Base-by-base conservation (phyloP, 2,113 vertebrate species). In the Prunella fulvescens region DNA sequence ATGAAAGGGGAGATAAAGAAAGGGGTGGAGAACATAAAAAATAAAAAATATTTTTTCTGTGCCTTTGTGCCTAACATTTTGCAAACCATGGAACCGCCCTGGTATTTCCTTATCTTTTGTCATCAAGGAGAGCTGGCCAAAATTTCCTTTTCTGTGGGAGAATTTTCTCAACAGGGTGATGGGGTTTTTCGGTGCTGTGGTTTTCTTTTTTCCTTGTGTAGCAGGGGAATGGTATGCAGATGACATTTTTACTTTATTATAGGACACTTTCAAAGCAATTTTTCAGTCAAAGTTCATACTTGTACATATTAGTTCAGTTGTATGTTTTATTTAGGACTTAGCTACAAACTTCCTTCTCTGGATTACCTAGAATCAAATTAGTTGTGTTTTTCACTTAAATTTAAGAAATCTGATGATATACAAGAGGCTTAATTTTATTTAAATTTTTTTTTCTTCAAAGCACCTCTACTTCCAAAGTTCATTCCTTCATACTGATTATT, bases 101-200 rank as follows among this genome's bases (percentile, higher is more conserved):
- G 76, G 76, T 83, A 93, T 81, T 92, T 95, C 64, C 95, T 95
- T 96, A 93, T 96, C 96, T 94, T 50, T 88, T 92, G 72, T 82
- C 82, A 93, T 95, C 92, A 81, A 80, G 91, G 73, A 78, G 44
- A 81, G 86, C 91, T 77, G 64, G 82, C 91, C 80, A 88, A 83
- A 88, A 83, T 73, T 58, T 80, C 60, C 61, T 79, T 72, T 94
- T 81, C 92, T 95, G 80, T 96, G 90, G 91, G 91, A 94, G 93
- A 74, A 51, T 71, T 90, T 93, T 88, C 53, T 61, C 37, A 10
- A 71, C 7, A 13, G 24, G 37, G 20, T 23, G 26, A 47, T 56
- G 48, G 33, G 14, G 1, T 31, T 67, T 53, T 82, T 57, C 58
- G 26, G 18, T 66, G 51, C 10, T 44, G 10, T 7, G 16, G 1